Percentiles rank a stretch among this genome's conserved stretches.
These are phyloP conservation scores for Acrocephalus arundinaceus DNA, from an alignment of 2,113 vertebrate species.

Conservation along the genomic window DNA sequence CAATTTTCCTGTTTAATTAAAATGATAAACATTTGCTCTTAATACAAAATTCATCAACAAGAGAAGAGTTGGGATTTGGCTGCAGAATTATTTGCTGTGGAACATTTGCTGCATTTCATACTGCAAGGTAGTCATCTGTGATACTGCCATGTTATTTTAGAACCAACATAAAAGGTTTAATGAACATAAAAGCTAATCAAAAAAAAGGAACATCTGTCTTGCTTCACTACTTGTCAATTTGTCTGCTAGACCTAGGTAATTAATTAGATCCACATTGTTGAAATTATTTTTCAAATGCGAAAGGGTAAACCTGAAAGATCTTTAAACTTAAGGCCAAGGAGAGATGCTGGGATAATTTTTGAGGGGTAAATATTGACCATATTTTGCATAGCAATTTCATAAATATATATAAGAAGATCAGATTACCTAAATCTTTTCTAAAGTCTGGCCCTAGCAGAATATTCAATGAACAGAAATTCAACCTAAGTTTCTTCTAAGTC, in stretches of 20 bases:
- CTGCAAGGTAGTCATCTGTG: background rate
- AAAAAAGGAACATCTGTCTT: background rate
- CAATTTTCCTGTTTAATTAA: constrained; percentile 49
- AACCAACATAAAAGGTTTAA: background rate
- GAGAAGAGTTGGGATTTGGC: background rate
- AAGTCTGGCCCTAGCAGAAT: background rate
- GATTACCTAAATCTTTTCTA: background rate
- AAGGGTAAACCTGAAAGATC: background rate
- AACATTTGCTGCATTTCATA: background rate
- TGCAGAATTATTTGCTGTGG: background rate
- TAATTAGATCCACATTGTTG: background rate
- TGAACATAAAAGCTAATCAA: background rate
- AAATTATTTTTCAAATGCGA: background rate
- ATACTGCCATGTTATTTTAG: background rate
- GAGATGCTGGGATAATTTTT: background rate
- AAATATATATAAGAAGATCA: background rate
- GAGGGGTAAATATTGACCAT: background rate
- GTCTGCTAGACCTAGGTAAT: background rate
- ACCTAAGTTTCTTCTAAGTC: background rate
- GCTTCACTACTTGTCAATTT: background rate
- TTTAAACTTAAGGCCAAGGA: background rate
- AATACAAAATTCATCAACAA: background rate
- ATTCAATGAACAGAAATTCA: background rate
- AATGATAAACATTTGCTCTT: background rate
- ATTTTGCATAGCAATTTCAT: background rate